Evolutionary conservation across 2,797 vertebrate genomes (phyloP).

Genomic region (Crocidura indochinensis): DNA sequence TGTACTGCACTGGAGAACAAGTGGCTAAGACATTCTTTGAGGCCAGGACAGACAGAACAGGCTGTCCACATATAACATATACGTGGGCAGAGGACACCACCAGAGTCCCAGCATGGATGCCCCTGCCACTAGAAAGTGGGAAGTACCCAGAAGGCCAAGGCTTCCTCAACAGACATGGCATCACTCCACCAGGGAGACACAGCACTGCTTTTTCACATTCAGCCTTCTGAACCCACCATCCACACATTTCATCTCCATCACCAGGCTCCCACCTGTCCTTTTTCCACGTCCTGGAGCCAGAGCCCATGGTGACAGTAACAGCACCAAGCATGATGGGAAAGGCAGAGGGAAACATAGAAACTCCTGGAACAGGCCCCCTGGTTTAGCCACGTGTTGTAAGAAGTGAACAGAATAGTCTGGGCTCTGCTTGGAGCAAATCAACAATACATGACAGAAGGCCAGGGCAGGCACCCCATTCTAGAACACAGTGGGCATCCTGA

Average conservation of each 20-base stretch:
- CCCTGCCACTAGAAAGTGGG: neutral
- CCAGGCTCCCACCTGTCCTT: neutral
- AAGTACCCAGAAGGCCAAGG: neutral
- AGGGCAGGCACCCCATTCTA: too few species aligned
- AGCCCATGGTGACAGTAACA: neutral
- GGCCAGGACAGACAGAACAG: too few species aligned
- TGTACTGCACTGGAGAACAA: too few species aligned
- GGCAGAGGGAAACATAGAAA: too few species aligned
- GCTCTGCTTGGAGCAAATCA: conserved; percentile 26
- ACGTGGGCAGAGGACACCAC: neutral
- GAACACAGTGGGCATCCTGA: too few species aligned
- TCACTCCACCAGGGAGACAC: too few species aligned
- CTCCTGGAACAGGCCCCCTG: too few species aligned
- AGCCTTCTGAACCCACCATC: conserved; percentile 8
- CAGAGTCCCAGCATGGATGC: neutral
- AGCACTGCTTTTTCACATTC: neutral
- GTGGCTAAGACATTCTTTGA: too few species aligned
- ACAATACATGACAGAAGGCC: neutral
- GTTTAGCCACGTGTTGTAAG: too few species aligned
- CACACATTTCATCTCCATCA: neutral
- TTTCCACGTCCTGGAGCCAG: neutral
- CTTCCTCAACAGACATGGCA: too few species aligned
- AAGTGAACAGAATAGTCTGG: neutral
- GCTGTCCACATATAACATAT: too few species aligned
- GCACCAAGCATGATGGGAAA: too few species aligned